Evolutionary conservation across 2,797 vertebrate species (phyloP), one percentile per base, ranked within the genome.

Genomic region (Lacerta bilineata): DNA sequence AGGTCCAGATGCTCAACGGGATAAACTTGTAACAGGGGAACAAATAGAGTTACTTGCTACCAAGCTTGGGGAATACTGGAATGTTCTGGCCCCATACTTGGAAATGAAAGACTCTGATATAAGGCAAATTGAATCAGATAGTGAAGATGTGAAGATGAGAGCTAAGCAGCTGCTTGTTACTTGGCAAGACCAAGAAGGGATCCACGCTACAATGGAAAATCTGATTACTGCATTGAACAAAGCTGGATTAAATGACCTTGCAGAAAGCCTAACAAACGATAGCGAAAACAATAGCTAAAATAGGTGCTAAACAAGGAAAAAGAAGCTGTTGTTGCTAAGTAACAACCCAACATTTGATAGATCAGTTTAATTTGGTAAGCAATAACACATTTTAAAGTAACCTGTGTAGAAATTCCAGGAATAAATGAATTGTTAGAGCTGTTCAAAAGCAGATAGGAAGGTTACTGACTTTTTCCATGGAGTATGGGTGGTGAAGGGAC

Each of bases 171-270:
- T 99, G 93, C 97, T 99, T 27, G 98, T 99, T 3, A 98, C 98
- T 90, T 99, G 99, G 99, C 99, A 99, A 96, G 99, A 99, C 89
- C 96, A 98, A 88, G 99, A 99, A 93, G 98, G 98, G 0, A 7
- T 95, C 0, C 98, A 98, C 0, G 98, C 98, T 0, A 99, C 97
- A 0, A 96, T 98, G 0, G 98, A 98, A 91, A 98, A 96, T 90
- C 97, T 99, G 90, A 95, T 98, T 1, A n/a, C 91, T 0, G 98
- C 98, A 0, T 97, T 99, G 5, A 98, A 87, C 69, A 94, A 97
- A 0, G 98, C 98, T 0, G 98, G 98, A 1, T 97, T 99, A 77
- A 91, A 94, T 25, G 97, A 98, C 86, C 97, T 99, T 3, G 98
- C 98, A 0, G 98, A 99, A 80, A 90, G 88, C 95, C 96, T 99